Conservation (phyloP, 64 coral and sea anemone species). For the Montipora efflorescens region DNA sequence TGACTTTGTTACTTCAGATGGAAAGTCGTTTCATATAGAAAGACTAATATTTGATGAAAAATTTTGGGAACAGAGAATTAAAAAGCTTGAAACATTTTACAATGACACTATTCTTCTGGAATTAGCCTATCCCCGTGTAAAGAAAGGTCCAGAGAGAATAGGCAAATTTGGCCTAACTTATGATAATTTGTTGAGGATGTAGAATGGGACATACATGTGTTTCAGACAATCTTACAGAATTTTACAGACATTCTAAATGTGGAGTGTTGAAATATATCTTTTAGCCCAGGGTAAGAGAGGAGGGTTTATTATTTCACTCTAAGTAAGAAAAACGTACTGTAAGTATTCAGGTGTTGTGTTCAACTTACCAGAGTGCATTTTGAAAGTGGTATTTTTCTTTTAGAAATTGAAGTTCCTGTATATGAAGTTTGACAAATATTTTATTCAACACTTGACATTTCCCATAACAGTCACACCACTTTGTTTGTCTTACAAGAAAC, state of each 20-base stretch:
- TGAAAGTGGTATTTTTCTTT: not conserved
- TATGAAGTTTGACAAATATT: not conserved
- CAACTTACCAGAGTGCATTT: not conserved
- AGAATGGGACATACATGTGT: constrained; percentile 1
- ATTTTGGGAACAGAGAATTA: constrained; percentile 12
- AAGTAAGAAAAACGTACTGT: not conserved
- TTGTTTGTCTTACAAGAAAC: not conserved
- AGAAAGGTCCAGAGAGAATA: constrained; percentile 48
- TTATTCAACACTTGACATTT: not conserved
- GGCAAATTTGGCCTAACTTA: constrained; percentile 64
- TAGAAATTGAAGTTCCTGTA: not conserved
- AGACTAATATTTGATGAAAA: constrained; percentile 32
- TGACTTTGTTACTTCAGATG: constrained; percentile 70
- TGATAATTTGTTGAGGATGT: constrained; percentile 38
- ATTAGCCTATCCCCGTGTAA: constrained; percentile 67
- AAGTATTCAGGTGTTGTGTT: not conserved
- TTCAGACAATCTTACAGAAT: not conserved
- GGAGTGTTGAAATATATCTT: not conserved
- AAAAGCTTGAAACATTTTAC: constrained; percentile 50
- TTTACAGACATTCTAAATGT: not conserved
- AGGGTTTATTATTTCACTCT: not conserved
- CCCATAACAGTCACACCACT: not conserved
- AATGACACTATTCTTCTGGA: constrained; percentile 39
- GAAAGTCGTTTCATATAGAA: constrained; percentile 32
- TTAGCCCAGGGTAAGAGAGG: not conserved